phyloP scores from a whole-genome alignment of 2,113 vertebrate genomes.

The Lasiurus cinereus region DNA sequence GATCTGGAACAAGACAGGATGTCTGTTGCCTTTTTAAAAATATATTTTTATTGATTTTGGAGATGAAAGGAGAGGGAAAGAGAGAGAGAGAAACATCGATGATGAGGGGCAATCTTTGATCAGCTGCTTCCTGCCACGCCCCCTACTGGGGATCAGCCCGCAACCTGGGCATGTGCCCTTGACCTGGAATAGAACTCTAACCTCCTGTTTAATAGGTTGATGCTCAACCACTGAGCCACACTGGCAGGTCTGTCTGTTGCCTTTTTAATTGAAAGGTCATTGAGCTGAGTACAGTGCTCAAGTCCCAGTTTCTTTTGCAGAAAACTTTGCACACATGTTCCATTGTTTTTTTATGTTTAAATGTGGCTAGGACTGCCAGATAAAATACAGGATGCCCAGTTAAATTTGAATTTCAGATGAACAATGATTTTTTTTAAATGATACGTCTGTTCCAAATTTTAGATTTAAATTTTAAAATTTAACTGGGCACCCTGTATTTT shows the following conservation, averaged over 20 bases:
- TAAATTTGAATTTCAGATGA: slow-evolving; percentile 28
- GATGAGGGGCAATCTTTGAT: too few relatives aligned
- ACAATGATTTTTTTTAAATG: neutral
- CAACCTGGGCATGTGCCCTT: too few relatives aligned
- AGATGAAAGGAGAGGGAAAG: too few relatives aligned
- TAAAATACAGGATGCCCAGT: neutral
- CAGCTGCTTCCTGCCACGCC: too few relatives aligned
- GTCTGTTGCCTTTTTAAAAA: slow-evolving; percentile 18
- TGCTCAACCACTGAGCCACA: too few relatives aligned
- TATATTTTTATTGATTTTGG: too few relatives aligned
- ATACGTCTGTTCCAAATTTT: neutral
- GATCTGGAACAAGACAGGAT: neutral
- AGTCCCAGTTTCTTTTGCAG: slow-evolving; percentile 4
- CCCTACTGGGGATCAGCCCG: too few relatives aligned
- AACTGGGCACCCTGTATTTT: neutral
- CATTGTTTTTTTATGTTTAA: neutral
- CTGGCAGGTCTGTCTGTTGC: neutral
- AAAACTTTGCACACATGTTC: neutral
- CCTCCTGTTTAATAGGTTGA: too few relatives aligned
- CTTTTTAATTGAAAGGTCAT: neutral
- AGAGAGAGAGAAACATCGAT: too few relatives aligned
- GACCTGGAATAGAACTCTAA: too few relatives aligned
- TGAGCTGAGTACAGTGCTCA: neutral
- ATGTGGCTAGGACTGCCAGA: neutral
- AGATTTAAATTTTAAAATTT: slow-evolving; percentile 10